Evolutionary conservation across 2,113 vertebrate genomes (phyloP).

Genomic region (Cephalopholis sonnerati): DNA sequence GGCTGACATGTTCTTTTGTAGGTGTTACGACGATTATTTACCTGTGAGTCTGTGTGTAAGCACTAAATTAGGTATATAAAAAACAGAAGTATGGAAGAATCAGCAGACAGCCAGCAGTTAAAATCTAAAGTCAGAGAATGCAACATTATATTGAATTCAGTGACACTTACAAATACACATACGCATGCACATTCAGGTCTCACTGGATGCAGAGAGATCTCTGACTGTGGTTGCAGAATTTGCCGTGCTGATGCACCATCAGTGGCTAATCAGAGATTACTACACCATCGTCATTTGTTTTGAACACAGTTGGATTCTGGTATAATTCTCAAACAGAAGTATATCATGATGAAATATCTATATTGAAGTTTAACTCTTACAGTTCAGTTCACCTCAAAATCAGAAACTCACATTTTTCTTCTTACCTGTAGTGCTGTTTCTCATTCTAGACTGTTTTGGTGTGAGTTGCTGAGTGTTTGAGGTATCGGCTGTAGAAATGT

Average conservation of each 20-base stretch:
- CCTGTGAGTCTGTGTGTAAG: too few species aligned
- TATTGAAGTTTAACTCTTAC: background rate
- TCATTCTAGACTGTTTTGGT: too few species aligned
- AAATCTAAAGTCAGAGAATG: background rate
- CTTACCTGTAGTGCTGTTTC: too few species aligned
- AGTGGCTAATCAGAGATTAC: background rate
- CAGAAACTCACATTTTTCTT: too few species aligned
- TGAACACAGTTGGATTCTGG: background rate
- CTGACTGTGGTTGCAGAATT: background rate
- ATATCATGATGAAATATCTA: background rate
- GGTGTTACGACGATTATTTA: too few species aligned
- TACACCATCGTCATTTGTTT: background rate
- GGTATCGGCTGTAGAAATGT: too few species aligned
- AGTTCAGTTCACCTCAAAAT: too few species aligned
- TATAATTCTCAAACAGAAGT: background rate
- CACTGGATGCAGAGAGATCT: background rate
- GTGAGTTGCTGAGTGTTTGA: too few species aligned
- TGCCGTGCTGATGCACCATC: background rate
- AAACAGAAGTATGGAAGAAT: background rate
- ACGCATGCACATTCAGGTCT: too few species aligned
- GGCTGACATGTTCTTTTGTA: too few species aligned
- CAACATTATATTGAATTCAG: background rate
- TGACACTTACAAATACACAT: background rate
- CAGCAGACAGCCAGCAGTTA: background rate
- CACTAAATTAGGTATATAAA: background rate